Conservation (phyloP, 2,113 vertebrate species). For the Pachyramphus minor region DNA sequence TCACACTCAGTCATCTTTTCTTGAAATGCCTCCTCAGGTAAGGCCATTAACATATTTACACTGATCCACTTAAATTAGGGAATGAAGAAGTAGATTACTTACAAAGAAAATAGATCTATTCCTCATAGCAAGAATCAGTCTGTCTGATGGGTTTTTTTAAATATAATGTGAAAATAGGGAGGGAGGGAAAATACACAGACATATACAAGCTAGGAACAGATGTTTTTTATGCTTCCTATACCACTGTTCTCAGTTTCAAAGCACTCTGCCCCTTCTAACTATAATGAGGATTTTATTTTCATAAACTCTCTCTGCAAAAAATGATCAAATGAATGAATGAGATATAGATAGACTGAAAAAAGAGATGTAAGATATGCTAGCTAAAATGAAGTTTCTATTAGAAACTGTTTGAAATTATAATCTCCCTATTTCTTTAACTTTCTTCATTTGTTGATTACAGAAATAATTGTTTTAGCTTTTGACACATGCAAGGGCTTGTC, state of each 20-base stretch:
- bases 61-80: background rate
- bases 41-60: background rate
- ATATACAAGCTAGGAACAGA: background rate
- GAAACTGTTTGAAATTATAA: background rate
- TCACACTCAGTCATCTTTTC: background rate
- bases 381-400: background rate
- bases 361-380: background rate
- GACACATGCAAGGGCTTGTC: background rate
- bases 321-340: background rate
- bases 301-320: background rate
- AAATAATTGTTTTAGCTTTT: background rate
- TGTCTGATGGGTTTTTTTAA: background rate
- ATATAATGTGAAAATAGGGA: background rate
- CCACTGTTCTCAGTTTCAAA: background rate
- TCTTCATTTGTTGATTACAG: background rate
- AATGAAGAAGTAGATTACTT: background rate
- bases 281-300: background rate
- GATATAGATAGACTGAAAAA: background rate
- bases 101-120: background rate
- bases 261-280: background rate
- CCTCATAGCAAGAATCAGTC: background rate
- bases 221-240: background rate
- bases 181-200: background rate
- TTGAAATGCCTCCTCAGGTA: slow-evolving; percentile 19
- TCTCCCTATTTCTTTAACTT: background rate